Base-by-base conservation (phyloP, 2,888 invertebrate species). In the Scaptomyza flava region DNA sequence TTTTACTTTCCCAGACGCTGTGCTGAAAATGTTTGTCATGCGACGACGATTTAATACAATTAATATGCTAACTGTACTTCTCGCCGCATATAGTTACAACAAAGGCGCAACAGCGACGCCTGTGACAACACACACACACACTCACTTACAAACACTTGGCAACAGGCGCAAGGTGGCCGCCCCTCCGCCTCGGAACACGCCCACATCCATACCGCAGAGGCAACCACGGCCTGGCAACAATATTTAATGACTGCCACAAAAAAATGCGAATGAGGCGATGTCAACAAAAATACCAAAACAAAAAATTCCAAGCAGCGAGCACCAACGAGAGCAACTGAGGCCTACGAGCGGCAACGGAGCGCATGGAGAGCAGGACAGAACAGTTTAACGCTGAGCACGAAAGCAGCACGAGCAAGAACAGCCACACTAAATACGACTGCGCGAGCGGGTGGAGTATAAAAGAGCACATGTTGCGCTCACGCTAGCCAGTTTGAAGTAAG, bases 221-320 rank as follows among this genome's bases (percentile, higher is more conserved):
- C 41, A 48, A 33, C 54, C 50, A 14, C 51, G 54, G 71, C 76
- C 51, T 71, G 63, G 61, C 77, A 68, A 69, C 81, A 63, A 48
- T 17, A 62, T 45, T 11, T 38, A 5, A 43, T 58, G 58, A 54
- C 50, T 23, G 46, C 62, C 46, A 72, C 62, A 57, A 68, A 63
- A 63, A 60, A 60, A 72, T 72, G 73, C 90, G 91, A 90, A 91
- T 82, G 87, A 90, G 84, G 63, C 85, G 91, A 91, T 91, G 90
- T 91, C 91, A 91, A 91, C 91, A 90, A 90, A 91, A 91, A 78
- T 84, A 72, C 75, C 77, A 87, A 90, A 90, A 90, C 82, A 87
- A 85, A 78, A 87, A 82, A 78, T 46, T 60, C 58, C 30, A 8
- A 50, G 23, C 53, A 43, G 34, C 53, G 20, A 71, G 17, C 46